phyloP scores from a whole-genome alignment of 2,797 vertebrate genomes.

The Schizopygopsis pylzovi region DNA sequence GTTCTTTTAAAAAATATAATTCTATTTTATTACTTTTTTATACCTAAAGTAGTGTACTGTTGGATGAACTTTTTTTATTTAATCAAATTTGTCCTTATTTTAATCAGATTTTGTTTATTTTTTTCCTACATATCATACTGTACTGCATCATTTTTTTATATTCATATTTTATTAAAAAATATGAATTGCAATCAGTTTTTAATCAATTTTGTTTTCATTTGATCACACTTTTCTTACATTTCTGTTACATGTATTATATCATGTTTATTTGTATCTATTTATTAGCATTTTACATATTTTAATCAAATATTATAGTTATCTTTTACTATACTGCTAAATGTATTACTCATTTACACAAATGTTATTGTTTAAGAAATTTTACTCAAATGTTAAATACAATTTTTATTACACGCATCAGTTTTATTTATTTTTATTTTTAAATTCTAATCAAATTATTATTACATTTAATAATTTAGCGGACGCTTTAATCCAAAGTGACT shows the following conservation, averaged over 20 bases:
- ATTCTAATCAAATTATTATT: background rate
- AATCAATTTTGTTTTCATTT: background rate
- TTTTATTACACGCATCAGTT: background rate
- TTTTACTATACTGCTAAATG: background rate
- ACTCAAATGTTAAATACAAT: background rate
- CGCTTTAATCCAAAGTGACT: background rate
- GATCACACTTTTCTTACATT: background rate
- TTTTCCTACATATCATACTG: background rate
- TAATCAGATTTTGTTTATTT: background rate
- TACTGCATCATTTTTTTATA: too few species aligned
- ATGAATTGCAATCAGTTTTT: background rate
- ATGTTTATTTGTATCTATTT: too few species aligned
- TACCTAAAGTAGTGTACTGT: background rate
- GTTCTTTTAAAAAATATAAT: background rate
- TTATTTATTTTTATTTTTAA: too few species aligned
- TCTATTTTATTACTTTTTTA: background rate
- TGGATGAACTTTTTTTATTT: background rate
- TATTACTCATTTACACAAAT: background rate
- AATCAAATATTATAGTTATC: background rate
- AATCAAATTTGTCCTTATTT: background rate
- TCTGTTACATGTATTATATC: too few species aligned
- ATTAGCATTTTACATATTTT: background rate
- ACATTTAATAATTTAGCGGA: background rate
- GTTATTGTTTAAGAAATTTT: background rate
- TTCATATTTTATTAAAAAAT: background rate